Percentiles rank a stretch among this genome's conserved stretches.
phyloP scores from a whole-genome alignment of 2,113 vertebrate genomes.

The Passer domesticus region DNA sequence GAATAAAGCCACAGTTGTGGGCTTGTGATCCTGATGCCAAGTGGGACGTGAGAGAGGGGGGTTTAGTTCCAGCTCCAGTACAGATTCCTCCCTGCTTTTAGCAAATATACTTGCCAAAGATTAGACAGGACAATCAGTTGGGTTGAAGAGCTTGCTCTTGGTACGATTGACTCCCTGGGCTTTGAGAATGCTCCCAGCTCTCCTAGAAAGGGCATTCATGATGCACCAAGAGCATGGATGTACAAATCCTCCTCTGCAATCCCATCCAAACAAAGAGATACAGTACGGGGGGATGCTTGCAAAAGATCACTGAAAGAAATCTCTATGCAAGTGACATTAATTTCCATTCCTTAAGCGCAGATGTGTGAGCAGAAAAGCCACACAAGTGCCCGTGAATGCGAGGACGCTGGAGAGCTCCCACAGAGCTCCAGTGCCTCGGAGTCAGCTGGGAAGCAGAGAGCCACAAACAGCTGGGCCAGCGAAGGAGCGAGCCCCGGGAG shows the following conservation, averaged over 20 bases:
- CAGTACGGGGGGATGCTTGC: neutral
- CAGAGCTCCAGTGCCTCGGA: neutral
- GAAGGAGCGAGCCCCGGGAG: constrained; percentile 40
- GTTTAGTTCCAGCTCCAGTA: neutral
- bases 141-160: neutral
- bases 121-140: neutral
- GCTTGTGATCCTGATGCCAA: neutral
- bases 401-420: neutral
- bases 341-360: constrained; percentile 26
- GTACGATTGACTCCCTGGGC: neutral
- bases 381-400: neutral
- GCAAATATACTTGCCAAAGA: neutral
- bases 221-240: neutral
- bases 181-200: neutral
- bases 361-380: constrained; percentile 35
- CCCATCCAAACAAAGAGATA: neutral
- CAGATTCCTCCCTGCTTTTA: neutral
- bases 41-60: neutral
- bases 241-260: neutral
- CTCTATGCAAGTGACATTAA: neutral
- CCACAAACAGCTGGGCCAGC: constrained; percentile 47
- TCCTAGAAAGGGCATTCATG: neutral
- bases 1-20: neutral
- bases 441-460: constrained; percentile 23
- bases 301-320: neutral